These are phyloP conservation scores for Nipponacmea schrenckii DNA, from an alignment of 2,888 invertebrate species.

Conservation along the genomic window DNA sequence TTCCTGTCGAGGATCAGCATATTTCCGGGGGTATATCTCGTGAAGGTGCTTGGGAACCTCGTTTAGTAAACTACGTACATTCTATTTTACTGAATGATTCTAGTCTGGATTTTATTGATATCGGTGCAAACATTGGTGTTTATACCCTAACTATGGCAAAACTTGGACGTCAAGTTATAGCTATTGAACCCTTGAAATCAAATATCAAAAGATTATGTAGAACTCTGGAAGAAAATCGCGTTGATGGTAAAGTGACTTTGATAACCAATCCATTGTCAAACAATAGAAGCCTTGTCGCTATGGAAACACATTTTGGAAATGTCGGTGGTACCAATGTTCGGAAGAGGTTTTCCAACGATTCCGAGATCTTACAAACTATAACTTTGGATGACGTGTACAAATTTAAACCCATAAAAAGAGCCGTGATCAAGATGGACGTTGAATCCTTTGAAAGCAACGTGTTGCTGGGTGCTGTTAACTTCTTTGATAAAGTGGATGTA, in stretches of 20 bases:
- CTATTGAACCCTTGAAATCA: slow-evolving; percentile 10
- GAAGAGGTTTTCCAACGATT: not conserved
- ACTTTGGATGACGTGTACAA: slow-evolving; percentile 16
- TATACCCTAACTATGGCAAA: slow-evolving; percentile 18
- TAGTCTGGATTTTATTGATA: slow-evolving; percentile 15
- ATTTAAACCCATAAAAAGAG: slow-evolving; percentile 1
- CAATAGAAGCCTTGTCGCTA: slow-evolving; percentile 7
- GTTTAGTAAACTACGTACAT: not conserved
- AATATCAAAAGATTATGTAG: slow-evolving; percentile 15
- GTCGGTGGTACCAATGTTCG: slow-evolving; percentile 13
- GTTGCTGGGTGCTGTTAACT: slow-evolving; percentile 10
- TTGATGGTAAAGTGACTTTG: slow-evolving; percentile 8
- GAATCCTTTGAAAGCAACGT: slow-evolving; percentile 12
- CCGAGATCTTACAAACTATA: slow-evolving; percentile 2
- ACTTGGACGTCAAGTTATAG: slow-evolving; percentile 11
- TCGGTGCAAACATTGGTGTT: slow-evolving; percentile 17
- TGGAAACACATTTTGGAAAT: slow-evolving; percentile 7
- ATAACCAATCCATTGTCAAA: slow-evolving; percentile 14
- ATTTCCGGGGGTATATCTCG: slow-evolving; percentile 11
- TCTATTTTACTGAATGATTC: not conserved
- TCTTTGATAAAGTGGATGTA: slow-evolving; percentile 18
- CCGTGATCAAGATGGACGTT: slow-evolving; percentile 13
- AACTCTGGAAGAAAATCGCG: slow-evolving; percentile 3
- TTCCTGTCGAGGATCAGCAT: slow-evolving; percentile 3
- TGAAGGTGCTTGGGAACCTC: slow-evolving; percentile 9